Evolutionary conservation across 2,797 vertebrate species (phyloP).

Genomic region (Chaetodon trifasciatus): DNA sequence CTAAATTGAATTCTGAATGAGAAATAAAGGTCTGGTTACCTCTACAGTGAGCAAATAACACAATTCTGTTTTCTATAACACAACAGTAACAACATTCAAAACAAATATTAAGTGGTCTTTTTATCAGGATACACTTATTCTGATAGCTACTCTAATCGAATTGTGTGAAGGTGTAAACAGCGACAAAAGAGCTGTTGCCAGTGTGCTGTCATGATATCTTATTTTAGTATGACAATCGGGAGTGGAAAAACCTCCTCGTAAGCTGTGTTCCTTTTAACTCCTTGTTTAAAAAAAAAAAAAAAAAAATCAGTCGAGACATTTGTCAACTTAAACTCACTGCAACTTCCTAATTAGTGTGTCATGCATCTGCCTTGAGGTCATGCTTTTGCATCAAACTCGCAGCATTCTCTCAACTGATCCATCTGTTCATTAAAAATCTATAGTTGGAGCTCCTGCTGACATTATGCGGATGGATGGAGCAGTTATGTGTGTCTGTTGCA

Average conservation of each 20-base stretch:
- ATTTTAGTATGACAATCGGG: conserved; percentile 43
- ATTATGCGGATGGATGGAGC: neutral
- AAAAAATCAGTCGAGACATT: too few relatives aligned
- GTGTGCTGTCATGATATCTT: conserved; percentile 43
- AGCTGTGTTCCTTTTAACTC: neutral
- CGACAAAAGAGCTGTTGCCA: conserved; percentile 18
- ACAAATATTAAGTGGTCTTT: neutral
- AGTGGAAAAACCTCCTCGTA: conserved; percentile 13
- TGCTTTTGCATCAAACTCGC: neutral
- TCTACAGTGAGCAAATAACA: neutral
- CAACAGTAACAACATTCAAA: neutral
- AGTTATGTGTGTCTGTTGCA: neutral
- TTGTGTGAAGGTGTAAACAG: conserved; percentile 27
- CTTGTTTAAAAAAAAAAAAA: too few relatives aligned
- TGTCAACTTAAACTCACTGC: neutral
- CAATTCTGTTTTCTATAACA: neutral
- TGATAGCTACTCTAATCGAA: conserved; percentile 29
- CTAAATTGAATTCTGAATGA: neutral
- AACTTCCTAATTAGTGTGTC: neutral
- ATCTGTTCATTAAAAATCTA: neutral
- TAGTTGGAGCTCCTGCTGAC: neutral
- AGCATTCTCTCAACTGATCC: neutral
- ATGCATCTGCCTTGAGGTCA: neutral
- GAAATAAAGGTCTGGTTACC: neutral
- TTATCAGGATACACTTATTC: neutral